Evolutionary conservation across 2,797 vertebrate species (phyloP), one percentile per base, ranked within the genome.

Genomic region (Acanthis flammea): DNA sequence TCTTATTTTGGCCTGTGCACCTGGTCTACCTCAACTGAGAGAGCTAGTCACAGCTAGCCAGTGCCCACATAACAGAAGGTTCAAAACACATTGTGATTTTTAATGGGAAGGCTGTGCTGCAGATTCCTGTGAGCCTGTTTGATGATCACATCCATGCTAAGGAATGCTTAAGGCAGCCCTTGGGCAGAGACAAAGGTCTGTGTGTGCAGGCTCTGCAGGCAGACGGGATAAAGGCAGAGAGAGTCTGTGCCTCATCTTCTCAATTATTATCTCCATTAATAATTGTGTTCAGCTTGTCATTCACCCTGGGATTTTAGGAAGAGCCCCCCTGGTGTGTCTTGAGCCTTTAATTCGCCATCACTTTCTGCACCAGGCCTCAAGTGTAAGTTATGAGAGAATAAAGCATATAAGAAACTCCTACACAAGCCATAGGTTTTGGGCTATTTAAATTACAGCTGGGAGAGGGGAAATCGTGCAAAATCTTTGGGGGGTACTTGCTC

Each of bases 401-500:
- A 94, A 93, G 80, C 47, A 92, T 67, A 63, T 88, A 90, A 73
- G 86, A 95, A 95, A 84, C 71, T 79, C 90, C 83, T 92, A 90
- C 81, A 94, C 25, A 92, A 93, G 78, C 72, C 75, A 74, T 95
- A 93, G 92, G 86, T 83, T 94, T 95, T 37, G 68, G 87, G 47
- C 89, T 94, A 89, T 95, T 95, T 91, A 93, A 94, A 95, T 94
- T 92, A 92, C 81, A 88, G 41, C 39, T 47, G 65, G 54, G 78
- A 95, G 75, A 91, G 62, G 62, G 50, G 75, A 96, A 94, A 75
- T 86, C 0, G 0, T 88, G 68, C 28, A 80, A 82, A 95, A 93
- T 95, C 95, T 96, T 96, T 80, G 61, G 94, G 85, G 94, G 84
- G 61, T 78, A 83, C 76, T 97, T 95, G 87, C 61, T 95, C 91